phyloP scores from a whole-genome alignment of 2,797 vertebrate species.

The Halcyon chelicuti region DNA sequence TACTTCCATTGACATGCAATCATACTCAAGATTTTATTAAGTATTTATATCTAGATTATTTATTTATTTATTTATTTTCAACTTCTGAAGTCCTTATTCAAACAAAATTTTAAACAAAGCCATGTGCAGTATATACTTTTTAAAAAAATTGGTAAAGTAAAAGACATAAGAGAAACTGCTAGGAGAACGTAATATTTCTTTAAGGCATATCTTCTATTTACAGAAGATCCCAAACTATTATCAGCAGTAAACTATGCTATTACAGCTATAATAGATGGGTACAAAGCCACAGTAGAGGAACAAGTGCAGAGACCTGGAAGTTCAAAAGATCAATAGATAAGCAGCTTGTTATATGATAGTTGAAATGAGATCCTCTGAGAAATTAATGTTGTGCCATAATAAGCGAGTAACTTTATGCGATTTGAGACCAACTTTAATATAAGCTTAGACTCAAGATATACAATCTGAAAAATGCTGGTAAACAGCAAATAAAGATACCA shows the following conservation, averaged over 20 bases:
- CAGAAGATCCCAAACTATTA: conserved; percentile 47
- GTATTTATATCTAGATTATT: not conserved
- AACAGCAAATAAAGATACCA: not conserved
- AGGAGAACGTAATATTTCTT: not conserved
- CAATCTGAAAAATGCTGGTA: not conserved
- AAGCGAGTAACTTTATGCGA: conserved; percentile 48
- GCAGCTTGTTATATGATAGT: conserved; percentile 56
- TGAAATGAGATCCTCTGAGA: conserved; percentile 72
- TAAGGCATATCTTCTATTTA: conserved; percentile 32
- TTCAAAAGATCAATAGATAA: conserved; percentile 68
- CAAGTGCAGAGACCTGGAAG: conserved; percentile 68
- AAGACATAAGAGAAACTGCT: conserved; percentile 22
- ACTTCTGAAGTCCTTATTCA: not conserved
- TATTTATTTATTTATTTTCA: not conserved
- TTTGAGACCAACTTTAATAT: conserved; percentile 49
- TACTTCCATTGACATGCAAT: not conserved
- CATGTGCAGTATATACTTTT: not conserved
- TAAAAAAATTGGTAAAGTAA: conserved; percentile 21
- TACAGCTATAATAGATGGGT: conserved; percentile 63
- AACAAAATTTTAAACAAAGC: not conserved
- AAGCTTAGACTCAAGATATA: not conserved
- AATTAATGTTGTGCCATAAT: conserved; percentile 55
- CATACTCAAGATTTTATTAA: not conserved
- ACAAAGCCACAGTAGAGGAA: conserved; percentile 67
- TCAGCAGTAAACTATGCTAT: conserved; percentile 63